These are phyloP conservation scores for Cyprichromis sp. DNA, from an alignment of 2,113 vertebrate species.

Conservation along the genomic window DNA sequence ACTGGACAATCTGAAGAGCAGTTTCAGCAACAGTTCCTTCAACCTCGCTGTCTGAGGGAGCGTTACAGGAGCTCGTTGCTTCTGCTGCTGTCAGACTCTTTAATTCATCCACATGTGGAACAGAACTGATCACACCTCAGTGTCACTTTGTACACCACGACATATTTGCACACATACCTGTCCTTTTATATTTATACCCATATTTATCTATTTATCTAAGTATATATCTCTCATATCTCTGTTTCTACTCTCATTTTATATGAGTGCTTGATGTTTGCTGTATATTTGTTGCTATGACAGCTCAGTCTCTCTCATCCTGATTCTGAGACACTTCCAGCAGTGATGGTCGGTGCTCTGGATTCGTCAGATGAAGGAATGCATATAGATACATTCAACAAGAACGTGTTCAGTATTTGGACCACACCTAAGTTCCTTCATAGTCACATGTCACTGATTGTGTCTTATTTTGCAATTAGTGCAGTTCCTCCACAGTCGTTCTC, in stretches of 20 bases:
- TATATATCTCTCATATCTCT: background rate
- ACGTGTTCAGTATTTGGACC: background rate
- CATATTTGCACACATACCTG: background rate
- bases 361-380: background rate
- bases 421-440: background rate
- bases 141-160: background rate
- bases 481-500: background rate
- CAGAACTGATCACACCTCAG: too few species aligned
- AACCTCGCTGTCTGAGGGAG: too few species aligned
- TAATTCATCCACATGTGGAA: too few species aligned
- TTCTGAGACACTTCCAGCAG: background rate
- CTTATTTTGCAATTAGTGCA: background rate
- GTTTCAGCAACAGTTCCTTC: too few species aligned
- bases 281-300: background rate
- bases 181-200: background rate
- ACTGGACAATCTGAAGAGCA: too few species aligned
- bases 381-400: background rate
- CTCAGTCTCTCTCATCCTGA: background rate
- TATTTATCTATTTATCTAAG: background rate
- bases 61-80: too few species aligned
- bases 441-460: background rate
- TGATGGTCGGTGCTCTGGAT: background rate
- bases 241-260: background rate
- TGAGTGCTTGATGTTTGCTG: background rate
- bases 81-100: too few species aligned